Base-by-base conservation (phyloP, 2,888 invertebrate species). In the Scaptomyza cyrtandrae region DNA sequence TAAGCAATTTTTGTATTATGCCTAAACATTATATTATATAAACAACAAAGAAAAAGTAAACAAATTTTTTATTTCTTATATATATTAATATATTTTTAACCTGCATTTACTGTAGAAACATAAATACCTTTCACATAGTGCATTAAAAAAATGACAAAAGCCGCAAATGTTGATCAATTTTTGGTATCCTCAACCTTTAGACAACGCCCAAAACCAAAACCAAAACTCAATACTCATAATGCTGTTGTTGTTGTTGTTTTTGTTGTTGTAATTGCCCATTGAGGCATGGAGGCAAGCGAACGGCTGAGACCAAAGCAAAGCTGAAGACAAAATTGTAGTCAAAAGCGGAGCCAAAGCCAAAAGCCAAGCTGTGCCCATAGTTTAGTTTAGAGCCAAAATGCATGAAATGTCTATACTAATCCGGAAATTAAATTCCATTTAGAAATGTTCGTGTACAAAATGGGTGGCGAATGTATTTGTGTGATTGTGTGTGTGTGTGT, bases 361-460 rank as follows among this genome's bases (percentile, higher is more conserved):
- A 43, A 10, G n/a, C 31, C 53, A 62, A 39, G 45, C 57, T 60
- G 62, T 41, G 41, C 41, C 60, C 71, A 66, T 48, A 76, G 82
- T 71, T 70, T 74, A 71, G 69, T 54, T 56, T 63, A 64, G 73
- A 60, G 63, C 52, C 75, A 62, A 76, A 81, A 81, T 88, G 75
- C 80, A 89, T 80, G 86, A 88, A 80, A 89, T 89, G 86, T 89
- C 86, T 78, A 80, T 86, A 87, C 84, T 88, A 88, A 86, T 86
- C 86, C 89, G 86, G 89, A 86, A 86, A 89, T 86, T 86, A 86
- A 86, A 89, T 86, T 86, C 88, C 89, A 88, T 89, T 89, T 86
- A 89, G 70, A 89, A 86, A 80, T 78, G 87, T 80, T 78, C 69
- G 71, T 66, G 84, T 73, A 88, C 86, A 75, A 83, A 81, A 75